A percentile compares a stretch with the other conserved stretches of the same genome.
Evolutionary conservation across 1,140 invertebrate species (phyloP).

Genomic region (Temnothorax nylanderi): DNA sequence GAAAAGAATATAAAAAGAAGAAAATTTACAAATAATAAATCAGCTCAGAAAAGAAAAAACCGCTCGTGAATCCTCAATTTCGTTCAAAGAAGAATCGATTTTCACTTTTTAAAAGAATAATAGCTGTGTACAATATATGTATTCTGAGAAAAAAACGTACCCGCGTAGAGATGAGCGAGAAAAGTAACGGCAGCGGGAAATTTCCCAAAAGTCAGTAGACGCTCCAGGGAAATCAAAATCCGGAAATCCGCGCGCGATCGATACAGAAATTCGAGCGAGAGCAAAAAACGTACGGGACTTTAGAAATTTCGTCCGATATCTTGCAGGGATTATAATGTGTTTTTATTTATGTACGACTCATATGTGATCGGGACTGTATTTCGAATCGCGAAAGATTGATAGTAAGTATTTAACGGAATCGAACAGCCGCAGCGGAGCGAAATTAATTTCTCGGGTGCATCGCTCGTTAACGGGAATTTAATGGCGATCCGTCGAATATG

Average conservation of each 20-base stretch:
- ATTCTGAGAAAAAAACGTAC: not conserved
- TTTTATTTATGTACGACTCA: not conserved
- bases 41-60: not conserved
- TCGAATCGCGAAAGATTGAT: constrained; percentile 10
- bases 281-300: not conserved
- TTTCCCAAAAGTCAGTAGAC: not conserved
- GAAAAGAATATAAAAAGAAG: not conserved
- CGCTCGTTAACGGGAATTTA: constrained; percentile 37
- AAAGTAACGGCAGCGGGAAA: not conserved
- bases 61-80: not conserved
- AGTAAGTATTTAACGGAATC: constrained; percentile 39
- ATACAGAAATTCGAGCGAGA: not conserved
- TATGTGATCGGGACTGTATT: not conserved
- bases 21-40: not conserved
- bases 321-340: not conserved
- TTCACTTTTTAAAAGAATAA: not conserved
- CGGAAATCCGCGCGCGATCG: constrained; percentile 4
- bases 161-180: not conserved
- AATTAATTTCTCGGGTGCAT: constrained; percentile 39
- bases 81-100: not conserved
- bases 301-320: constrained; percentile 1
- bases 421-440: constrained; percentile 5
- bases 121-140: not conserved
- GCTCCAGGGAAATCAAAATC: constrained; percentile 23
- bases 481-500: constrained; percentile 1